Evolutionary conservation across 2,888 invertebrate genomes (phyloP), one percentile per base, ranked within the genome.

Genomic region (Caenorhabditis sp.): DNA sequence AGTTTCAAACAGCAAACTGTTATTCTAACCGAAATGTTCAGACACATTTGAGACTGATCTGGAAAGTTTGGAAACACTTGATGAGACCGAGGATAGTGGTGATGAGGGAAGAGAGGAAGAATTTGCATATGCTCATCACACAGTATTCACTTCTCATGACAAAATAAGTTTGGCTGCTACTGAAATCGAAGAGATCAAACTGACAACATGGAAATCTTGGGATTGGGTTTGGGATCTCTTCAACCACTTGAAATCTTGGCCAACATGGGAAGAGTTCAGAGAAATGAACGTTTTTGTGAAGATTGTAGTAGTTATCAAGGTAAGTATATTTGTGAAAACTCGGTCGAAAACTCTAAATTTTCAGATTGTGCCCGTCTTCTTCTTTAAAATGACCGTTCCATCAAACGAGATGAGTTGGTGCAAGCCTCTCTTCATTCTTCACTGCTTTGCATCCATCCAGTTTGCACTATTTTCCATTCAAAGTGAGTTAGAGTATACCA

Each of bases 311-410:
- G 38, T 83, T 7, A 58, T 83, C 16, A 83, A 79, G 64, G 82
- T 79, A 38, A 31, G 22, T 19, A 16, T 4, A 38, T 38, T 31
- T 31, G 31, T 61, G 73, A 56, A 35, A 26, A 19, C n/a, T n/a
- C n/a, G n/a, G n/a, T n/a, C n/a, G n/a, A 31, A 31, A 19, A 28
- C 1, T 24, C 10, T 28, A 22, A 0, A 5, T 28, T 63, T 73
- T 41, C 35, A 81, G 76, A 89, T 93, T 54, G 94, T 95, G 0
- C 92, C 94, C 0, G 92, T 94, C 86, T 87, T 95, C 26, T 2
- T 94, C 0, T 92, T 95, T 4, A 93, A 93, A 64, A 88, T 94
- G 16, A 93, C 94, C 1, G 93, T 94, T 26, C 95, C 95, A 0
- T 93, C 94, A 8, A 94, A 94, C 16, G 94, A 87, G 44, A 70